phyloP scores from a whole-genome alignment of 2,113 vertebrate genomes.

The Empidonax traillii region DNA sequence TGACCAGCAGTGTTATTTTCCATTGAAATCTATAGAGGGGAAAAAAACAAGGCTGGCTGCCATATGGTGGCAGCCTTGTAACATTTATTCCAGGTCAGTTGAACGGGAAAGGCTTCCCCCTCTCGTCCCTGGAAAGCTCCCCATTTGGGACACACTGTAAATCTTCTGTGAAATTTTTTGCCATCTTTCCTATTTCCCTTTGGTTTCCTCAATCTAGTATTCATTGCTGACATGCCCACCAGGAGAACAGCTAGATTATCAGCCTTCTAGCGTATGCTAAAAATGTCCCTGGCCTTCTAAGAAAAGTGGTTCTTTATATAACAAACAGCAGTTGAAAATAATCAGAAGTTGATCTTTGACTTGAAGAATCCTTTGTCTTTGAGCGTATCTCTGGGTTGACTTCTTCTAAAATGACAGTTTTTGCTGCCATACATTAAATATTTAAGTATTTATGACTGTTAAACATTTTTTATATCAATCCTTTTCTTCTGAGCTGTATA shows the following conservation, averaged over 20 bases:
- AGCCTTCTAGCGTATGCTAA: neutral
- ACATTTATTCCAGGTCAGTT: conserved; percentile 10
- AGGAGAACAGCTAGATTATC: conserved; percentile 7
- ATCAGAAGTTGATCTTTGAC: neutral
- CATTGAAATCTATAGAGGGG: neutral
- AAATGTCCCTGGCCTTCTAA: neutral
- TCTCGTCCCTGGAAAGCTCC: neutral
- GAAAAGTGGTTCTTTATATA: neutral
- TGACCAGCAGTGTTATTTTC: neutral
- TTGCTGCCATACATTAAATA: neutral
- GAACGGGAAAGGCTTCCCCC: neutral
- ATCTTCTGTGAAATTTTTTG: conserved; percentile 59
- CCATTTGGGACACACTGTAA: conserved; percentile 31
- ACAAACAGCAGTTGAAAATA: neutral
- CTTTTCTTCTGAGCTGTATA: neutral
- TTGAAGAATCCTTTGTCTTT: neutral
- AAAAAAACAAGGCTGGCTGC: neutral
- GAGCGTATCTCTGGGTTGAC: neutral
- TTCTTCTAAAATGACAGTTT: neutral
- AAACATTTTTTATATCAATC: neutral
- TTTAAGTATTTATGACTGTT: neutral
- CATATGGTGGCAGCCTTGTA: conserved; percentile 63
- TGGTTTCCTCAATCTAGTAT: conserved; percentile 50
- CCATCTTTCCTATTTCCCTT: conserved; percentile 37
- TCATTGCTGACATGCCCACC: conserved; percentile 34